Percentiles rank a stretch among this genome's conserved stretches.
Conservation (phyloP, 2,113 vertebrate genomes). For the Psittacula cyanocephala region DNA sequence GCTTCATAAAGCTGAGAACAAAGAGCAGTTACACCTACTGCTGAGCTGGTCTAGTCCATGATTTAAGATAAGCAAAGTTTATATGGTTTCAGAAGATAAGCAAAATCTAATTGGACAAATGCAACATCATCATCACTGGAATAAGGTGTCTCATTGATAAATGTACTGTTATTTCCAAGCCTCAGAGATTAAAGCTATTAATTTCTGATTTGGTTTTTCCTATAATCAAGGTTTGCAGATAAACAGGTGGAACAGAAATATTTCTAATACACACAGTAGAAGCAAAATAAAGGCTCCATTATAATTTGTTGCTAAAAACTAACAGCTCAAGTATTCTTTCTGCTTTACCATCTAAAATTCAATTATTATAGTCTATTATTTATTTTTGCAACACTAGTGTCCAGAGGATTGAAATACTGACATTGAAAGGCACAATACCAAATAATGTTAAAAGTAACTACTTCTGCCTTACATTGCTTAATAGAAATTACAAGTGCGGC, state of each 20-base stretch:
- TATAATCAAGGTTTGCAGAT: conserved; percentile 17
- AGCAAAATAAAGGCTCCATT: conserved; percentile 19
- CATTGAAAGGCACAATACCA: not conserved
- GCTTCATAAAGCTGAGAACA: not conserved
- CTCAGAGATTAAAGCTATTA: not conserved
- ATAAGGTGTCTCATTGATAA: not conserved
- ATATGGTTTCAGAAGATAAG: not conserved
- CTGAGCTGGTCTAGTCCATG: not conserved
- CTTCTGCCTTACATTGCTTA: not conserved
- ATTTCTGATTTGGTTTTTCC: conserved; percentile 13
- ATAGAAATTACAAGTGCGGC: not conserved
- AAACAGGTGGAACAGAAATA: not conserved
- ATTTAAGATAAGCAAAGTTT: not conserved
- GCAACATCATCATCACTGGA: not conserved
- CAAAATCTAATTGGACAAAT: not conserved
- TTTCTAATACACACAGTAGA: not conserved
- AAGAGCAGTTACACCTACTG: not conserved
- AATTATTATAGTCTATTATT: not conserved
- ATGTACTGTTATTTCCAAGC: not conserved
- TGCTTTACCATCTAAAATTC: not conserved
- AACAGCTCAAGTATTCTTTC: not conserved
- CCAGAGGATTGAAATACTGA: not conserved
- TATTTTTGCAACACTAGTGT: not conserved
- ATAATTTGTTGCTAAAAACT: not conserved
- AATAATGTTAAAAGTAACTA: not conserved